Evolutionary conservation across 2,888 invertebrate genomes (phyloP).

Genomic region (Myopa testacea): DNA sequence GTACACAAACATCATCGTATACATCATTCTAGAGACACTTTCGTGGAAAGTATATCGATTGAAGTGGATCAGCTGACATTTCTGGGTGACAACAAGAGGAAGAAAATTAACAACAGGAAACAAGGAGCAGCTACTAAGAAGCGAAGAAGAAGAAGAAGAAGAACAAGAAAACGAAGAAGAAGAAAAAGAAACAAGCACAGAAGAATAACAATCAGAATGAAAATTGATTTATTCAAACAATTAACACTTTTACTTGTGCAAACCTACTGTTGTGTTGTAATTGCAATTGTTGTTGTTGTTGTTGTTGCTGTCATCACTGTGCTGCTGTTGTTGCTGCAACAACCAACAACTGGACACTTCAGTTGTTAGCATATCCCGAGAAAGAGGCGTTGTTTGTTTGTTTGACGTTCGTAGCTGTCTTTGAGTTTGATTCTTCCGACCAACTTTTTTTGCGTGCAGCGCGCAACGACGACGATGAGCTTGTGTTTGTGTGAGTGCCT

Average conservation of each 20-base stretch:
- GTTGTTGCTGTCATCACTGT: not conserved
- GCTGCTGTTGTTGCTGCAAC: constrained; percentile 1
- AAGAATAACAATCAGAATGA: not conserved
- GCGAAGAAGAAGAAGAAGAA: not conserved
- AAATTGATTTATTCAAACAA: constrained; percentile 1
- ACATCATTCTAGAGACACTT: not conserved
- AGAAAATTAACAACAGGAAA: no score
- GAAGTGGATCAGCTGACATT: not conserved
- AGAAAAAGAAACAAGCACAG: not conserved
- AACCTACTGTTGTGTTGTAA: not conserved
- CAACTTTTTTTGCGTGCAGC: not conserved
- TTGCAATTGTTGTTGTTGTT: constrained; percentile 8
- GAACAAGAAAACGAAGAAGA: not conserved
- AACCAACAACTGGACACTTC: not conserved
- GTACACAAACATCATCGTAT: not conserved
- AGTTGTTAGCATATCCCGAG: not conserved
- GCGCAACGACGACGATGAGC: not conserved
- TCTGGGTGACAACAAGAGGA: not conserved
- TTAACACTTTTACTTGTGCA: constrained; percentile 23
- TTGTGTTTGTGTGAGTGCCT: not conserved
- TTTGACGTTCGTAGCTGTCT: not conserved
- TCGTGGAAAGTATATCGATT: not conserved
- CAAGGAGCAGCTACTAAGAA: not conserved
- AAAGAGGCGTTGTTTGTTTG: constrained; percentile 2
- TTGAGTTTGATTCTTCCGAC: not conserved